These are phyloP conservation scores for Bombus soroeensis DNA, from an alignment of 1,140 invertebrate genomes.

Conservation along the genomic window DNA sequence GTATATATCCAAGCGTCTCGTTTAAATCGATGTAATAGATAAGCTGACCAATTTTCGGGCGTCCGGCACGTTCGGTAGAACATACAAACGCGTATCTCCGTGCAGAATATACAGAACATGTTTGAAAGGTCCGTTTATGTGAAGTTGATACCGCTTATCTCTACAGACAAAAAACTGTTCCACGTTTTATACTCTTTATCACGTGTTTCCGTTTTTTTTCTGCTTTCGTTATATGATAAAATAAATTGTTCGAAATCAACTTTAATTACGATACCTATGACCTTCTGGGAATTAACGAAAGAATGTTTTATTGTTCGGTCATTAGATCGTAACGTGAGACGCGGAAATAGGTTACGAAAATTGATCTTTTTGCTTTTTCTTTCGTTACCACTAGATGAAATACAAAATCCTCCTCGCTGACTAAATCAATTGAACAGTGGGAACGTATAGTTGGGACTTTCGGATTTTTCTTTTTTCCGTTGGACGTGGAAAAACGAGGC, in stretches of 20 bases:
- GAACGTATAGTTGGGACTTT: constrained; percentile 13
- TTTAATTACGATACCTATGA: background rate
- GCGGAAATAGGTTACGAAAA: too few species aligned
- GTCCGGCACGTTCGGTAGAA: background rate
- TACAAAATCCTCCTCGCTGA: too few species aligned
- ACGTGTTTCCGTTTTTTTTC: background rate
- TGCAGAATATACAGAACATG: background rate
- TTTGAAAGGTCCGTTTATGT: constrained; percentile 10
- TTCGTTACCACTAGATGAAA: too few species aligned
- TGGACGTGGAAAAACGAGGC: background rate
- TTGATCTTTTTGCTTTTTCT: too few species aligned
- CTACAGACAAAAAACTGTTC: background rate
- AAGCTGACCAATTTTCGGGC: constrained; percentile 9
- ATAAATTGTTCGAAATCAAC: background rate
- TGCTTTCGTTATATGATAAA: too few species aligned
- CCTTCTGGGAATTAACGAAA: background rate
- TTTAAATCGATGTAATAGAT: constrained; percentile 32
- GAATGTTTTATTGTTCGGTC: too few species aligned
- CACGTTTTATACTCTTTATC: background rate
- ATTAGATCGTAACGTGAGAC: too few species aligned
- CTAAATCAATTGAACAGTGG: constrained; percentile 23
- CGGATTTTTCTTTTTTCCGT: background rate
- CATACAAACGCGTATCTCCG: background rate
- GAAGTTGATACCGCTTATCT: constrained; percentile 9
- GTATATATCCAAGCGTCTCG: background rate